phyloP scores from a whole-genome alignment of 2,797 vertebrate genomes.

The Smutsia temminckii region DNA sequence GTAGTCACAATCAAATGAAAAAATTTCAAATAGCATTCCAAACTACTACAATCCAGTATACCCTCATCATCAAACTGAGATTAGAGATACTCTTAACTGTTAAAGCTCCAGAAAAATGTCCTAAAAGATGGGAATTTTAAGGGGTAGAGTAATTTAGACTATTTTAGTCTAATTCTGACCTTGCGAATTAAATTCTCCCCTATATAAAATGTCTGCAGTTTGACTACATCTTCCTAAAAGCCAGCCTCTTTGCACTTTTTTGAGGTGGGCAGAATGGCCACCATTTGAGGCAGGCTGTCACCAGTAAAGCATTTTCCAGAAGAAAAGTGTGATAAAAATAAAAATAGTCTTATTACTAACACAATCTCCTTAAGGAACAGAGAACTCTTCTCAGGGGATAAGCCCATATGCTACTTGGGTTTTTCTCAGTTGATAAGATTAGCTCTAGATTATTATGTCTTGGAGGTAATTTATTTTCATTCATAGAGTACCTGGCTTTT shows the following conservation, averaged over 20 bases:
- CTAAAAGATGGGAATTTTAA: background rate
- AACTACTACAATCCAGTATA: background rate
- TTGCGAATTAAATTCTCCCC: background rate
- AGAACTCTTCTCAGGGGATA: background rate
- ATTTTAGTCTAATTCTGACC: background rate
- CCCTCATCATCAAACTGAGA: background rate
- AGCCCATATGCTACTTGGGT: background rate
- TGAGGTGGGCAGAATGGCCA: background rate
- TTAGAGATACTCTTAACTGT: background rate
- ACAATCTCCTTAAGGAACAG: background rate
- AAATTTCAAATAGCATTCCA: background rate
- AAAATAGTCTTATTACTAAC: background rate
- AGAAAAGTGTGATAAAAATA: background rate
- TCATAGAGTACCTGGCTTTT: background rate
- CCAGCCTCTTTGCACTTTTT: background rate
- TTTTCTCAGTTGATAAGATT: slow-evolving; percentile 50
- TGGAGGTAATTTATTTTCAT: background rate
- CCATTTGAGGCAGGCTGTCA: background rate
- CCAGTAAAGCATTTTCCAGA: background rate
- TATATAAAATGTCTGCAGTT: background rate
- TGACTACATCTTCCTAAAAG: background rate
- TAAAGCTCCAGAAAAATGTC: background rate
- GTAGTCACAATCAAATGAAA: slow-evolving; percentile 25
- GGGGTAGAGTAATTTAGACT: background rate
- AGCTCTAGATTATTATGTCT: background rate